Evolutionary conservation across 2,888 invertebrate species (phyloP).

Genomic region (Sicus ferrugineus): DNA sequence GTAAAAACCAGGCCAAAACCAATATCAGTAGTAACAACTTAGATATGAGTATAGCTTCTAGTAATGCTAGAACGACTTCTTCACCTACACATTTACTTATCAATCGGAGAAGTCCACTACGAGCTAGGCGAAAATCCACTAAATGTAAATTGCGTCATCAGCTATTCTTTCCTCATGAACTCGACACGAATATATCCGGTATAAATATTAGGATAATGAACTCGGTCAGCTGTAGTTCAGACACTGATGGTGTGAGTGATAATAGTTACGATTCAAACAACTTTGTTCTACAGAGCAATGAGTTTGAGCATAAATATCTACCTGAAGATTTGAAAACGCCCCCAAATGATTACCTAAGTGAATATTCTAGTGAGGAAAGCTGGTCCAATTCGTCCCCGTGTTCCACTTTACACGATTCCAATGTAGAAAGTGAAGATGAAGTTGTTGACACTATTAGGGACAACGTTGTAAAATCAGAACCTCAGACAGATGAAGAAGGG

Average conservation of each 20-base stretch:
- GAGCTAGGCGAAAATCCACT: slow-evolving; percentile 2
- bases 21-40: background rate
- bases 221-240: slow-evolving; percentile 52
- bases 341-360: too few relatives aligned
- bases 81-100: background rate
- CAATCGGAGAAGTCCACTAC: background rate
- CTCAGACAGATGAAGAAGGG: background rate
- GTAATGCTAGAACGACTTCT: slow-evolving; percentile 1
- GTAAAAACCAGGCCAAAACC: background rate
- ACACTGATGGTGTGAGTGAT: slow-evolving; percentile 40
- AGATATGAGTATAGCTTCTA: background rate
- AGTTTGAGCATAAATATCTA: too few relatives aligned
- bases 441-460: too few relatives aligned
- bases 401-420: too few relatives aligned
- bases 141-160: slow-evolving; percentile 46
- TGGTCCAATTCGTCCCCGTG: too few relatives aligned
- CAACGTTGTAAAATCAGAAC: background rate
- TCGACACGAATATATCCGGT: slow-evolving; percentile 41
- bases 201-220: slow-evolving; percentile 47
- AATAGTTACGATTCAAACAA: slow-evolving; percentile 34
- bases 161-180: slow-evolving; percentile 54
- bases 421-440: too few relatives aligned
- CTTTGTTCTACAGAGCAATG: too few relatives aligned
- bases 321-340: too few relatives aligned
- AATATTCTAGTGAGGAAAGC: too few relatives aligned